These are phyloP conservation scores for Sparus aurata DNA, from an alignment of 2,797 vertebrate species.

Conservation along the genomic window DNA sequence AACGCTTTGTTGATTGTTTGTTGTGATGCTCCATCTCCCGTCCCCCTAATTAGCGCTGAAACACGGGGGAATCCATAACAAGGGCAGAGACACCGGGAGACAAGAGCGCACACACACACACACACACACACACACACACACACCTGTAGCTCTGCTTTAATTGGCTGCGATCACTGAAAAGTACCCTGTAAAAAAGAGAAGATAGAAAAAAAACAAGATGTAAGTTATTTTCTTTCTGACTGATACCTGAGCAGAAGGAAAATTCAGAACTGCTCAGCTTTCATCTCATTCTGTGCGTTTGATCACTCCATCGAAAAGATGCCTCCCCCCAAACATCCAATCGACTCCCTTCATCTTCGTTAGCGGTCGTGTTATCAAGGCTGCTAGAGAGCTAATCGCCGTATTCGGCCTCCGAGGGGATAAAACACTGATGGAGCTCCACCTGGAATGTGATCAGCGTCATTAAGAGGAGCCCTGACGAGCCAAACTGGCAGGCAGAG, in stretches of 20 bases:
- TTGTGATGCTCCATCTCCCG: slow-evolving; percentile 42
- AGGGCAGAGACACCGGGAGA: slow-evolving; percentile 34
- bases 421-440: slow-evolving; percentile 34
- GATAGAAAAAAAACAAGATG: slow-evolving; percentile 8
- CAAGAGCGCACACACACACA: slow-evolving; percentile 1
- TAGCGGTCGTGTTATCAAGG: slow-evolving; percentile 22
- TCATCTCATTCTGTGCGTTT: slow-evolving; percentile 3
- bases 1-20: slow-evolving; percentile 47
- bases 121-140: too few relatives aligned
- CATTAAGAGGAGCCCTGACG: slow-evolving; percentile 33
- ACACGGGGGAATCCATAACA: slow-evolving; percentile 45
- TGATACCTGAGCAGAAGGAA: not conserved
- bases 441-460: slow-evolving; percentile 56
- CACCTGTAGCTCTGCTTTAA: slow-evolving; percentile 23
- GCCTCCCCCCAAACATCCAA: slow-evolving; percentile 1
- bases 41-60: slow-evolving; percentile 58
- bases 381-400: not conserved
- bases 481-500: slow-evolving; percentile 33
- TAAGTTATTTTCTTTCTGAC: not conserved
- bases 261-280: not conserved
- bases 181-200: slow-evolving; percentile 5
- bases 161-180: slow-evolving; percentile 29
- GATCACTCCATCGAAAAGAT: slow-evolving; percentile 22
- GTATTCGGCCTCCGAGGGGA: slow-evolving; percentile 18
- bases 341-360: slow-evolving; percentile 2